Base-by-base conservation (phyloP, 2,888 invertebrate species). In the Amblyjoppa proteus region DNA sequence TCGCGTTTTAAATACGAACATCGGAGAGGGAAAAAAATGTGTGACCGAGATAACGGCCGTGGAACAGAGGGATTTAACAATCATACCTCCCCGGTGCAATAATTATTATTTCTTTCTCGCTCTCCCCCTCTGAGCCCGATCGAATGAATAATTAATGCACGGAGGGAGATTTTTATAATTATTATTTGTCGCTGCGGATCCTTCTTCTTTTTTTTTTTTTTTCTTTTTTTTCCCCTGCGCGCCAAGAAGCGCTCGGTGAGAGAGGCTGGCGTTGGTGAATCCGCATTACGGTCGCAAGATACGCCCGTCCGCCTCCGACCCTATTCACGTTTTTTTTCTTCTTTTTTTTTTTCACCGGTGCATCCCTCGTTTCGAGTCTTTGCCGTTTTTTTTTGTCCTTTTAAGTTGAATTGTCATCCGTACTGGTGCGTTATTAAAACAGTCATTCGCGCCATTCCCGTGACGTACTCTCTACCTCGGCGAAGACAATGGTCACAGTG, bases 361-460 rank as follows among this genome's bases (percentile, higher is more conserved):
- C 68, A 61, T 66, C 45, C 73, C 76, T 77, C 75, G 70, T 85
- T 85, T 74, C 74, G 73, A 83, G 75, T 83, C 80, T 85, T 76
- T 49, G 66, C 64, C 31, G 11, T 38, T 71, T 49, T 66, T 78
- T 85, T 82, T 86, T 83, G 69, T 80, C 69, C 83, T 81, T 85
- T 76, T 81, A 86, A 86, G 83, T 86, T 83, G 85, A 86, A 86
- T 86, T 83, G 85, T 86, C 85, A 83, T 83, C 83, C 85, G 85
- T 83, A 88, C 83, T 81, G 83, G 85, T 87, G 88, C 89, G 90
- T 90, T 90, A 91, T 91, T 91, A 91, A 91, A 91, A 91, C 90
- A 88, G 89, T 87, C 88, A 85, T 81, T 84, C 81, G 85, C 86
- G 76, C 78, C 56, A 85, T 68, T 51, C 20, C 25, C 71, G 28